Conservation (phyloP, 2,113 vertebrate genomes). For the Enhydra lutris region DNA sequence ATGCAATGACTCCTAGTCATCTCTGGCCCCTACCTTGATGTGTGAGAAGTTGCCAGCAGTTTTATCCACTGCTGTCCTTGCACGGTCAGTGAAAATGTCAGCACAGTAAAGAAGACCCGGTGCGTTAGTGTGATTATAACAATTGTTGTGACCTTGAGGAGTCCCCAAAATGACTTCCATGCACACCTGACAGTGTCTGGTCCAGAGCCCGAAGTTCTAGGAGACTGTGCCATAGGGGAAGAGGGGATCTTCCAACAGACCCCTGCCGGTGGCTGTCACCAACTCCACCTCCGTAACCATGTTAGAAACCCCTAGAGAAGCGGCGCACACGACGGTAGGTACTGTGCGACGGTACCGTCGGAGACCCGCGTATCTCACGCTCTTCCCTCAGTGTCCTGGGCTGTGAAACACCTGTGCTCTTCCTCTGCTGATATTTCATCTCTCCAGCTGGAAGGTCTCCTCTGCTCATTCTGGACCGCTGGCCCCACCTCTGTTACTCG, state of each 20-base stretch:
- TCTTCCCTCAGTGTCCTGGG: background rate
- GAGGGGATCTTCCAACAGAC: background rate
- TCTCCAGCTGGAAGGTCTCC: background rate
- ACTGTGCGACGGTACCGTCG: fast-evolving
- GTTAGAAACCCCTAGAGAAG: background rate
- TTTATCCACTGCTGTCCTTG: background rate
- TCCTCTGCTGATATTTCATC: background rate
- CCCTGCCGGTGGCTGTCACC: too few species aligned
- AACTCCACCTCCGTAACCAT: fast-evolving
- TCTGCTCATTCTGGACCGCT: background rate
- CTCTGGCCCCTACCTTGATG: too few species aligned
- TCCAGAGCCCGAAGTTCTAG: background rate
- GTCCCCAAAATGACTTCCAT: background rate
- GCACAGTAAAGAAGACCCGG: background rate
- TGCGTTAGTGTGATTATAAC: background rate
- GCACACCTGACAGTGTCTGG: background rate
- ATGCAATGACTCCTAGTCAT: background rate
- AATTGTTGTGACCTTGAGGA: background rate
- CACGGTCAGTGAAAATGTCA: background rate
- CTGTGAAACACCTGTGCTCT: background rate
- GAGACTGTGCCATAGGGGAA: background rate
- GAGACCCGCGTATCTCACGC: background rate
- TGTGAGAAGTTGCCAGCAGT: background rate
- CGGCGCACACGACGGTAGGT: fast-evolving
- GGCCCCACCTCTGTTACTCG: background rate